Percentiles rank a stretch among this genome's conserved stretches.
Conservation (phyloP, 2,113 vertebrate species). For the Stercorarius parasiticus region DNA sequence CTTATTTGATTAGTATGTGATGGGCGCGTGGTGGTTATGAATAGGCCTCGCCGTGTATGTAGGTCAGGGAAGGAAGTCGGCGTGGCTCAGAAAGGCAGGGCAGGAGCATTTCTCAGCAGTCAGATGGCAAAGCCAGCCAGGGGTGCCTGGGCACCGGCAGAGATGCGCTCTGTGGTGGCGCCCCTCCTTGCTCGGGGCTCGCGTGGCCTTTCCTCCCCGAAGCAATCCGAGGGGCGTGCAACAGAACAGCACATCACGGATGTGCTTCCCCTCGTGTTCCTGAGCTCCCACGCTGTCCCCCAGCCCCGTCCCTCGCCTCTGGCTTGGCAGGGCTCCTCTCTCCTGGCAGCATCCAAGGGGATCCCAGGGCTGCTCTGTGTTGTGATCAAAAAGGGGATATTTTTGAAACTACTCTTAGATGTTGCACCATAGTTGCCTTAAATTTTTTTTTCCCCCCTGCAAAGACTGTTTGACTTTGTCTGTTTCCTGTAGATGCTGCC, state of each 20-base stretch:
- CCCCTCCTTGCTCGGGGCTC: fast-evolving
- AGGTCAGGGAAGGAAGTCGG: background rate
- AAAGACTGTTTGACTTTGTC: fast-evolving
- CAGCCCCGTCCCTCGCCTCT: fast-evolving
- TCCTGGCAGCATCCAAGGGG: background rate
- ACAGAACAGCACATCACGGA: fast-evolving
- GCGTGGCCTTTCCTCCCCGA: fast-evolving
- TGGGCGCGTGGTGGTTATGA: fast-evolving
- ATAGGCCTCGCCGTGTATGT: fast-evolving
- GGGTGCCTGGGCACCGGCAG: background rate
- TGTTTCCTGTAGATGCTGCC: background rate
- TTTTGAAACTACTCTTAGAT: background rate
- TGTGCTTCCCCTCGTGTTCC: fast-evolving
- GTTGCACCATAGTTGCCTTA: background rate
- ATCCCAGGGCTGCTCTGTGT: background rate
- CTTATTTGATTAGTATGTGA: background rate
- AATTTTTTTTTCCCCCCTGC: fast-evolving
- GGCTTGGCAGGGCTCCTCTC: background rate
- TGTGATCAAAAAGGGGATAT: fast-evolving
- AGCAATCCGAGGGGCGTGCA: fast-evolving
- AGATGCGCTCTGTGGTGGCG: fast-evolving
- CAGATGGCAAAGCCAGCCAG: fast-evolving
- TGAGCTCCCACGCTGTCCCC: fast-evolving
- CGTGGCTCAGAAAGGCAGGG: background rate
- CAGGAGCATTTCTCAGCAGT: background rate